Conservation (phyloP, 2,797 vertebrate genomes). For the Sebastes kiyomatsui region DNA sequence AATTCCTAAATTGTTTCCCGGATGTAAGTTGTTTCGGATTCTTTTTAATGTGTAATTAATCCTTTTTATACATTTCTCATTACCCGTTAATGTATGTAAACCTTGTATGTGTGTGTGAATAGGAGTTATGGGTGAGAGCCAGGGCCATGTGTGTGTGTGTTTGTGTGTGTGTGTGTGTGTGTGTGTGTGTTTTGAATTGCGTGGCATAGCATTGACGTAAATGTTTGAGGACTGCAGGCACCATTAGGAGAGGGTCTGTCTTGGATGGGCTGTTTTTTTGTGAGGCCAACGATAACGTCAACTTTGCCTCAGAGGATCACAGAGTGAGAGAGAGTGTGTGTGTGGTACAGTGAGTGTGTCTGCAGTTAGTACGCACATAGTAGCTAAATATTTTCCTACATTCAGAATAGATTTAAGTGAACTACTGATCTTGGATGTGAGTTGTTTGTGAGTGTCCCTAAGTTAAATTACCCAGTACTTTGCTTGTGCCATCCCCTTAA, state of each 20-base stretch:
- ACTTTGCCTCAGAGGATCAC: slow-evolving; percentile 26
- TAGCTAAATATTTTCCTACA: neutral
- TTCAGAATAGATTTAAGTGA: neutral
- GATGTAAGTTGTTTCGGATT: neutral
- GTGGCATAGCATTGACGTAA: slow-evolving; percentile 44
- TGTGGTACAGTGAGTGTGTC: neutral
- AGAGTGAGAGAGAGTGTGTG: neutral
- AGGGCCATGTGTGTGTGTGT: slow-evolving; percentile 23
- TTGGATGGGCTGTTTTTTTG: slow-evolving; percentile 53
- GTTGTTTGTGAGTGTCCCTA: neutral
- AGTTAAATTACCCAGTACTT: slow-evolving; percentile 21
- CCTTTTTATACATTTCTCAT: neutral
- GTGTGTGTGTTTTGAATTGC: neutral
- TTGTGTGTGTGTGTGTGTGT: slow-evolving; percentile 40
- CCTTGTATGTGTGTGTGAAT: slow-evolving; percentile 7
- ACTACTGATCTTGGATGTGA: neutral
- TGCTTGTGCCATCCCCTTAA: slow-evolving; percentile 1
- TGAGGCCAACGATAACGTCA: slow-evolving; percentile 56
- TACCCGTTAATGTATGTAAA: neutral
- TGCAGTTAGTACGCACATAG: neutral
- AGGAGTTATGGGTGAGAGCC: slow-evolving; percentile 19
- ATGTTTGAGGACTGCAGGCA: slow-evolving; percentile 64
- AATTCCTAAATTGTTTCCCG: neutral
- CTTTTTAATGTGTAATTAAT: neutral
- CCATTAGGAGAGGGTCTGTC: slow-evolving; percentile 47